A percentile compares a stretch with the other conserved stretches of the same genome.
phyloP scores from a whole-genome alignment of 2,888 invertebrate genomes.

The Lacanobia oleracea region DNA sequence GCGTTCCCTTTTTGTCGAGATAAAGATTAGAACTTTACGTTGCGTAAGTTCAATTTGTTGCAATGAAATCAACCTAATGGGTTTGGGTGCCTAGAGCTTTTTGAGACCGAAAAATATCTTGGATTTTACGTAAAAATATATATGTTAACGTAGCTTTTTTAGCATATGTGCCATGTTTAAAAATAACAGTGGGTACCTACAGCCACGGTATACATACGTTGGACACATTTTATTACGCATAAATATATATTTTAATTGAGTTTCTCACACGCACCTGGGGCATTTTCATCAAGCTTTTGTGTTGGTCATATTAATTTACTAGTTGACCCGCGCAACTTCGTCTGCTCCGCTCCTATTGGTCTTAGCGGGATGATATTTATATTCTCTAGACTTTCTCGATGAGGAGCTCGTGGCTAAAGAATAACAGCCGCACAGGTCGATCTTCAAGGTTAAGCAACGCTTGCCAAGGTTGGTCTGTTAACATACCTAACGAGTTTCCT shows the following conservation, averaged over 20 bases:
- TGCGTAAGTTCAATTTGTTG: conserved; percentile 47
- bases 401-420: too few relatives aligned
- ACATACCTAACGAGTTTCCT: too few relatives aligned
- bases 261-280: neutral
- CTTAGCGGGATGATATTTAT: too few relatives aligned
- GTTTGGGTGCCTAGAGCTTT: conserved; percentile 23
- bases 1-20: conserved; percentile 49
- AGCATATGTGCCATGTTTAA: conserved; percentile 4
- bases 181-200: conserved; percentile 2
- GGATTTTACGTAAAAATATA: neutral
- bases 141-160: neutral
- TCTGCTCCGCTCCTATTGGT: too few relatives aligned
- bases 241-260: neutral
- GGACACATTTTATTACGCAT: neutral
- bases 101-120: neutral
- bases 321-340: too few relatives aligned
- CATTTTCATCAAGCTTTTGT: neutral
- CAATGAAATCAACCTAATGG: conserved; percentile 50
- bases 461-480: too few relatives aligned
- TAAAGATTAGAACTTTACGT: conserved; percentile 56
- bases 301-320: neutral
- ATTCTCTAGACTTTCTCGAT: too few relatives aligned
- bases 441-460: too few relatives aligned
- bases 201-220: neutral
- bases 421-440: too few relatives aligned